phyloP scores from a whole-genome alignment of 2,113 vertebrate species.

The Psettodes erumei region DNA sequence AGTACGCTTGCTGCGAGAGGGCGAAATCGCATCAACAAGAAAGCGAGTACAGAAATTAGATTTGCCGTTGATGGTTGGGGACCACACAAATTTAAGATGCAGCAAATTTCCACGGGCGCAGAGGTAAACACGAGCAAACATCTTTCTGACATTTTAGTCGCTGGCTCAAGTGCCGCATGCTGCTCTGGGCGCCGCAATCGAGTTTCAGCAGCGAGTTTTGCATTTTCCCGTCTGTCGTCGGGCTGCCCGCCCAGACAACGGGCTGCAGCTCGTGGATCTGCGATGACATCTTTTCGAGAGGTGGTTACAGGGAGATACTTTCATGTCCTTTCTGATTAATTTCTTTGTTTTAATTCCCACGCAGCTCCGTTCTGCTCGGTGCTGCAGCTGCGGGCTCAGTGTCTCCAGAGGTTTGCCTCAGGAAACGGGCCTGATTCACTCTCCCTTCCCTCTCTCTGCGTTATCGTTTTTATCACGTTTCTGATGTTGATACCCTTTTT shows the following conservation, averaged over 20 bases:
- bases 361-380: constrained; percentile 52
- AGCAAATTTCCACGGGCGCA: constrained; percentile 16
- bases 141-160: constrained; percentile 30
- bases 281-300: no score
- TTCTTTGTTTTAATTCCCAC: constrained; percentile 62
- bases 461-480: constrained; percentile 53
- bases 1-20: not conserved
- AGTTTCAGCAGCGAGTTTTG: constrained; percentile 13
- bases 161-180: constrained; percentile 1
- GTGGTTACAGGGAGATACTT: constrained; percentile 37
- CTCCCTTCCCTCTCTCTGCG: constrained; percentile 10
- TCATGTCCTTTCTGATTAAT: constrained; percentile 67
- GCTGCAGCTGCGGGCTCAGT: constrained; percentile 43
- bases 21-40: constrained; percentile 19
- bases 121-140: constrained; percentile 33
- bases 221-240: constrained; percentile 15
- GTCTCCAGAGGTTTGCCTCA: constrained; percentile 58
- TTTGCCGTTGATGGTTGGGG: constrained; percentile 1
- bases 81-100: constrained; percentile 11
- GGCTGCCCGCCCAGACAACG: constrained; percentile 24
- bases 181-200: not conserved
- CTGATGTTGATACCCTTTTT: constrained; percentile 60
- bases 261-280: constrained; percentile 6
- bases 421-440: constrained; percentile 48
- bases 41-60: constrained; percentile 3